Evolutionary conservation across 2,888 invertebrate species (phyloP).

Genomic region (Erannis defoliaria): DNA sequence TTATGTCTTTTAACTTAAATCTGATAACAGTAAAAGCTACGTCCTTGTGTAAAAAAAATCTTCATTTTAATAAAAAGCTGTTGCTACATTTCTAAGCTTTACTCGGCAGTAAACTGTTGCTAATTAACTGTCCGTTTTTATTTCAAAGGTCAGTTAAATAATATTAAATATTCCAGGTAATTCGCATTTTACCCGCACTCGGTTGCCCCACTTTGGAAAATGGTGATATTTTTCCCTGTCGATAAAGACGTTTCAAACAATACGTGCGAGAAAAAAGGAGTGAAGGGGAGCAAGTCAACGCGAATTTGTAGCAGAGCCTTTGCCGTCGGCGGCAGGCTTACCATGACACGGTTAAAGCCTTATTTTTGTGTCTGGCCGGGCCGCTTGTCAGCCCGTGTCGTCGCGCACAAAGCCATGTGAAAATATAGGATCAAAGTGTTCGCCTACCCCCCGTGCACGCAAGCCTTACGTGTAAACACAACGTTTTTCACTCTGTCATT

Average conservation of each 20-base stretch:
- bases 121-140: slow-evolving; percentile 31
- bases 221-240: slow-evolving; percentile 44
- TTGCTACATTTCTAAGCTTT: slow-evolving; percentile 12
- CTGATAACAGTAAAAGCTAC: neutral
- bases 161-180: slow-evolving; percentile 23
- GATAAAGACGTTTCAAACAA: slow-evolving; percentile 59
- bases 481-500: slow-evolving; percentile 63
- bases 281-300: slow-evolving; percentile 76
- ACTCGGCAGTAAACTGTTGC: slow-evolving; percentile 24
- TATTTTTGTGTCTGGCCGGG: slow-evolving; percentile 84
- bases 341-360: slow-evolving; percentile 85
- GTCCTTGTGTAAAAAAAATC: slow-evolving; percentile 3
- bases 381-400: slow-evolving; percentile 82
- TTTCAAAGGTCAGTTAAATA: slow-evolving; percentile 22
- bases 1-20: too few relatives aligned
- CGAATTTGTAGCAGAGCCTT: slow-evolving; percentile 83
- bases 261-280: slow-evolving; percentile 61
- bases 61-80: slow-evolving; percentile 8
- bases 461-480: slow-evolving; percentile 65
- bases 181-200: slow-evolving; percentile 23
- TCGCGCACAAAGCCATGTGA: slow-evolving; percentile 83
- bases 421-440: slow-evolving; percentile 85
- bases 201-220: slow-evolving; percentile 30
- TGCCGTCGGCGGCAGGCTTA: slow-evolving; percentile 85
- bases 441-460: slow-evolving; percentile 61